Percentiles rank a stretch among this genome's conserved stretches.
Conservation (phyloP, 1,140 invertebrate genomes). For the Lepidurus arcticus region DNA sequence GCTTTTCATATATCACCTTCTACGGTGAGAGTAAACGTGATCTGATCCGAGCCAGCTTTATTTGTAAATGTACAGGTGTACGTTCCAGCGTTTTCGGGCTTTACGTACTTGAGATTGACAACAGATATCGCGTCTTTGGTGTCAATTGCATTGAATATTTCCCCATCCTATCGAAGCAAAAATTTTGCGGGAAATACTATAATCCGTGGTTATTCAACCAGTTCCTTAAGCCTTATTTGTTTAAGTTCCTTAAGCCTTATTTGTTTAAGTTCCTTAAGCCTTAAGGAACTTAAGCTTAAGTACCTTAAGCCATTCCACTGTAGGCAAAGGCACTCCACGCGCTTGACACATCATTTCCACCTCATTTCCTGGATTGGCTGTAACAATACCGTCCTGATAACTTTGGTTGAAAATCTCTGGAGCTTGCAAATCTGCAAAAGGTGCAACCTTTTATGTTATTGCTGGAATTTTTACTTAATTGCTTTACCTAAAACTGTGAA, state of each 20-base stretch:
- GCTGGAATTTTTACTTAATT: background rate
- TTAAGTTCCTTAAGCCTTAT: no score
- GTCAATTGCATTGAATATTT: background rate
- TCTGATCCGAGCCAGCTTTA: background rate
- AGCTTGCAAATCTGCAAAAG: background rate
- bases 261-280: background rate
- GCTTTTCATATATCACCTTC: background rate
- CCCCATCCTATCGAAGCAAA: background rate
- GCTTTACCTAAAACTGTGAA: background rate
- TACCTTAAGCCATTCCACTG: background rate
- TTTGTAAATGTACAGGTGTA: background rate
- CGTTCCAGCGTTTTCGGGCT: background rate
- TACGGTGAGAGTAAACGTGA: background rate
- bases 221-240: no score
- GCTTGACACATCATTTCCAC: background rate
- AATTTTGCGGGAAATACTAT: background rate
- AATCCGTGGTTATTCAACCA: background rate
- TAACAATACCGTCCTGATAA: background rate
- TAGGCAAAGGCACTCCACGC: background rate
- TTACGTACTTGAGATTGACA: background rate
- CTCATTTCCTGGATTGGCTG: background rate
- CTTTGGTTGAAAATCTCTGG: background rate
- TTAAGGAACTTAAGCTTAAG: no score
- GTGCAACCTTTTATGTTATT: background rate
- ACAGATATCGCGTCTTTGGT: background rate